A percentile compares a stretch with the other conserved stretches of the same genome.
Evolutionary conservation across 2,113 vertebrate species (phyloP).

Genomic region (Propithecus coquereli): DNA sequence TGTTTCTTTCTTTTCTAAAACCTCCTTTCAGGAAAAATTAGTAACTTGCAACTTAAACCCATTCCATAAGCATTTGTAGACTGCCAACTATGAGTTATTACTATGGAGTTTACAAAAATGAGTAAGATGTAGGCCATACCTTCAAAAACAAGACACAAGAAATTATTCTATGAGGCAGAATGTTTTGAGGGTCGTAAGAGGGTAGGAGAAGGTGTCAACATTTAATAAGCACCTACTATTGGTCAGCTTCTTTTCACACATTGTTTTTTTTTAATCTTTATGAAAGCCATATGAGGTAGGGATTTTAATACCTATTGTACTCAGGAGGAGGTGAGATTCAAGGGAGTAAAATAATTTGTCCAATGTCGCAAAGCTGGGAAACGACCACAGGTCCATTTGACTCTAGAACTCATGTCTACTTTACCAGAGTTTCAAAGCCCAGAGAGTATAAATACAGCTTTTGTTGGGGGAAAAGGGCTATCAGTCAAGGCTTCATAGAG

Average conservation of each 20-base stretch:
- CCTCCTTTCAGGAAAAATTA: not conserved
- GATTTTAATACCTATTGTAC: not conserved
- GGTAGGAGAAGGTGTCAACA: not conserved
- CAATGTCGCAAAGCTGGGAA: not conserved
- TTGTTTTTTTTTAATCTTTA: not conserved
- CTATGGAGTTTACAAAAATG: not conserved
- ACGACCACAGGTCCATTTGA: not conserved
- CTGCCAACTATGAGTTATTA: not conserved
- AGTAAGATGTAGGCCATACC: not conserved
- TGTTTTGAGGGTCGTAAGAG: not conserved
- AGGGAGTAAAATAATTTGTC: not conserved
- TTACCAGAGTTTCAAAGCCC: not conserved
- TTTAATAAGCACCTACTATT: not conserved
- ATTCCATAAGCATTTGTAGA: not conserved
- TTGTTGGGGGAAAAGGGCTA: not conserved
- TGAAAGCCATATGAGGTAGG: not conserved
- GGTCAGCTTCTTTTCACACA: not conserved
- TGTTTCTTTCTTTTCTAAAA: not conserved
- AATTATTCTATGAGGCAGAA: not conserved
- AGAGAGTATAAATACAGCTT: not conserved
- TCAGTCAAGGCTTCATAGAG: not conserved
- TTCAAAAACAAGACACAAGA: not conserved
- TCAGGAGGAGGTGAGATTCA: not conserved
- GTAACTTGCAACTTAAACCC: not conserved
- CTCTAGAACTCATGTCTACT: not conserved